Base-by-base conservation (phyloP, 2,888 invertebrate genomes). In the Agonopterix alstromeriana region DNA sequence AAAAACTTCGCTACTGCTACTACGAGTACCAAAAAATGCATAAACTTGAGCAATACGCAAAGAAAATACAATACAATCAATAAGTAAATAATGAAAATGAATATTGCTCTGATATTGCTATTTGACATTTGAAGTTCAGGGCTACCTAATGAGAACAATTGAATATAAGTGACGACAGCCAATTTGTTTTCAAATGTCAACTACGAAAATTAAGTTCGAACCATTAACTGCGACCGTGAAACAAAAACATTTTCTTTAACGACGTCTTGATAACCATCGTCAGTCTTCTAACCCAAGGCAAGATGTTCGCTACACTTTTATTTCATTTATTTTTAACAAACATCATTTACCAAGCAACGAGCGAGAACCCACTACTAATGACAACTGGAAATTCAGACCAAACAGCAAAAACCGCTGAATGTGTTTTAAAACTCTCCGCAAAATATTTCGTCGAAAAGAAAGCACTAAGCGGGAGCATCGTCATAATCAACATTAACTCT, bases 371-470 rank as follows among this genome's bases (percentile, higher is more conserved):
- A 46, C 67, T 82, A 59, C 69, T 87, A 65, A 77, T 74, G 69
- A 72, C 83, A 61, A 67, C 72, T 56, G 77, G 70, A 57, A 73
- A 75, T 67, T 76, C 76, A 53, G 75, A 66, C 59, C 77, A 82
- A 71, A 77, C 72, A 65, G 67, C 72, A 71, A 78, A 78, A 73
- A 82, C 78, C 48, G 84, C 89, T 57, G 77, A 87, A 65, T 89
- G 89, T 67, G 83, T 89, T 71, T 80, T 89, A 71, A 84, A 86
- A 73, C 73, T 89, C 58, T 89, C 87, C 43, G 81, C 87, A 17
- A 89, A 89, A 78, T 89, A 89, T 68, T 89, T 89, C 48, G 84
- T 88, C 4, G 87, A 89, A 60, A 86, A 85, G 58, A 87, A 82
- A 58, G 88, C 87, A 1, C 59, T 89, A 56, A 87, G 88, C 52